phyloP scores from a whole-genome alignment of 2,797 vertebrate genomes.

The Hippocampus kuda region DNA sequence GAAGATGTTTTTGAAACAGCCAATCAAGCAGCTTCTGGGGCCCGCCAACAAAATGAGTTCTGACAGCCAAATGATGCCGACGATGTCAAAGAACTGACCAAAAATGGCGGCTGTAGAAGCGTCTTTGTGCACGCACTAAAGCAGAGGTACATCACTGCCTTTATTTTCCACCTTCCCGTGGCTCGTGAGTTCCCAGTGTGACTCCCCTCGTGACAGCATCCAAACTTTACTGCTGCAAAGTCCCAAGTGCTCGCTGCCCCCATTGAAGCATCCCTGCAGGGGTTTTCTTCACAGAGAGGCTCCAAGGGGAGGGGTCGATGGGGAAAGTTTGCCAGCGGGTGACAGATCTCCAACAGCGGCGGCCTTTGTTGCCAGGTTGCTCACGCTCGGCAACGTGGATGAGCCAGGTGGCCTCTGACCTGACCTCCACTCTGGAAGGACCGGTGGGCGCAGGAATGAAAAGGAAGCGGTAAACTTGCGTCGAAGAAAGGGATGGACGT shows the following conservation, averaged over 20 bases:
- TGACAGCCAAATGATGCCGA: conserved; percentile 19
- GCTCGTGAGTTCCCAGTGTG: conserved; percentile 67
- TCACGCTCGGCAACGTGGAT: conserved; percentile 74
- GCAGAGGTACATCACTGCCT: conserved; percentile 50
- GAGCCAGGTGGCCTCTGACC: conserved; percentile 82
- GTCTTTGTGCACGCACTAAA: conserved; percentile 43
- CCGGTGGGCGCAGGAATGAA: conserved; percentile 60
- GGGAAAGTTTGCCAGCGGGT: conserved; percentile 61
- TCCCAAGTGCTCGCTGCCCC: conserved; percentile 59
- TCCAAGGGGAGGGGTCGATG: conserved; percentile 45
- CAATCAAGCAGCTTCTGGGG: conserved; percentile 6
- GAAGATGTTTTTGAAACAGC: conserved; percentile 36
- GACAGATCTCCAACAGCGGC: conserved; percentile 59
- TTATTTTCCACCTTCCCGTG: conserved; percentile 60
- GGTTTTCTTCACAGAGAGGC: conserved; percentile 56
- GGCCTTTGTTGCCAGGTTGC: conserved; percentile 75
- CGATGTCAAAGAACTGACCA: conserved; percentile 13
- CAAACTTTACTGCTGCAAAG: conserved; percentile 65
- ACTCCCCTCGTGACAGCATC: conserved; percentile 76
- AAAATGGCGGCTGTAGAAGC: conserved; percentile 3
- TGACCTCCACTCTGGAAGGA: conserved; percentile 61
- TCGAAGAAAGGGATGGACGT: conserved; percentile 31
- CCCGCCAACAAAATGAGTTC: conserved; percentile 21
- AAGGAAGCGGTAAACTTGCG: conserved; percentile 30
- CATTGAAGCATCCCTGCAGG: conserved; percentile 77